Conservation (phyloP, 2,797 vertebrate genomes). For the Chloroceryle inda region DNA sequence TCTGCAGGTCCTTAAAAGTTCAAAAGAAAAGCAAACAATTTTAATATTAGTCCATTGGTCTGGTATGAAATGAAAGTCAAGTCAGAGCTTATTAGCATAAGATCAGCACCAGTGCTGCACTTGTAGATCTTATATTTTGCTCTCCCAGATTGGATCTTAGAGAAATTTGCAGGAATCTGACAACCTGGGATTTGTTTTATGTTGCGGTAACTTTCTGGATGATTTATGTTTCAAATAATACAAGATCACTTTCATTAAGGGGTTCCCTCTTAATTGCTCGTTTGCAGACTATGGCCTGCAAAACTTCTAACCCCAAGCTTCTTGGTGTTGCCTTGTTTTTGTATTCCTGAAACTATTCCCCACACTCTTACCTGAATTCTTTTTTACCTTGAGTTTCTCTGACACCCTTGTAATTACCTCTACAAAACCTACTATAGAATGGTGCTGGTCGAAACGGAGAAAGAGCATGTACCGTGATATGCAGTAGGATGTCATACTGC, state of each 20-base stretch:
- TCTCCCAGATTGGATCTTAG: neutral
- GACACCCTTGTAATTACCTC: neutral
- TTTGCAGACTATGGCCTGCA: neutral
- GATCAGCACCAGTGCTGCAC: neutral
- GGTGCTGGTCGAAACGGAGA: neutral
- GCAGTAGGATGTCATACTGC: neutral
- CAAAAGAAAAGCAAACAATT: slow-evolving; percentile 14
- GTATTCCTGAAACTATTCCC: neutral
- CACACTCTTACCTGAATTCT: neutral
- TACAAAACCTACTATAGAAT: neutral
- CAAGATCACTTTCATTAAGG: neutral
- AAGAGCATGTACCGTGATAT: neutral
- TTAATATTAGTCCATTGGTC: neutral
- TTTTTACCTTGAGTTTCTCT: neutral
- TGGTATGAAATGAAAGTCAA: neutral
- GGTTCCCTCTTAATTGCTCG: neutral
- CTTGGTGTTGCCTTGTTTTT: neutral
- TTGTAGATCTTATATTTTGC: neutral
- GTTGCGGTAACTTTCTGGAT: neutral
- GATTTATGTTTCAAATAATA: neutral
- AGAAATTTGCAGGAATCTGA: neutral
- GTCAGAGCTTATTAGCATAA: neutral
- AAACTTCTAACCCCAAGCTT: neutral
- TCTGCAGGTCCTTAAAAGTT: slow-evolving; percentile 43
- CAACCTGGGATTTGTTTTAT: neutral